A percentile compares a stretch with the other conserved stretches of the same genome.
Conservation (phyloP, 2,113 vertebrate species). For the Crotalus tigris region DNA sequence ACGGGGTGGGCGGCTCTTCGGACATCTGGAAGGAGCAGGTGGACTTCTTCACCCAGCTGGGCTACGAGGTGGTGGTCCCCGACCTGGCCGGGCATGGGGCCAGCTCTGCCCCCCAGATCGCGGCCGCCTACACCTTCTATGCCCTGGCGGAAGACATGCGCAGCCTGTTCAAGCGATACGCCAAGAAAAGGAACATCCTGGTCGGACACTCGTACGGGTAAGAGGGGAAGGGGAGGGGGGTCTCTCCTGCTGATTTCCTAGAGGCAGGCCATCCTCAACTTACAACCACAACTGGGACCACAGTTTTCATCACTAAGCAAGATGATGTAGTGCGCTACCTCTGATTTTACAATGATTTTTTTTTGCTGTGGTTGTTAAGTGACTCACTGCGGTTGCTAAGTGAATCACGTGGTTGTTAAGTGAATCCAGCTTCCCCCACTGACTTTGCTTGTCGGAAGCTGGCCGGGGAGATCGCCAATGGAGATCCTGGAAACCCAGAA, state of each 20-base stretch:
- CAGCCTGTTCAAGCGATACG: slow-evolving; percentile 87
- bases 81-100: slow-evolving; percentile 89
- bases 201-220: slow-evolving; percentile 94
- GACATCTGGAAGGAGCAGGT: slow-evolving; percentile 95
- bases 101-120: slow-evolving; percentile 85
- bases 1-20: slow-evolving; percentile 90
- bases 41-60: slow-evolving; percentile 87
- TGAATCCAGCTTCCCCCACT: neutral
- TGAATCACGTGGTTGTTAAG: neutral
- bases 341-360: too few species aligned
- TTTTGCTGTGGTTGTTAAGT: neutral
- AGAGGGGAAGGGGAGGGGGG: neutral
- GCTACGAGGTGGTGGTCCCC: slow-evolving; percentile 91
- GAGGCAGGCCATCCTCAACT: too few species aligned
- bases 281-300: neutral
- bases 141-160: slow-evolving; percentile 92
- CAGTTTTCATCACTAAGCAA: neutral
- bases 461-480: accelerated
- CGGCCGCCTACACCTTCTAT: slow-evolving; percentile 93
- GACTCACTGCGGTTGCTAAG: neutral
- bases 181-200: slow-evolving; percentile 88
- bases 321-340: neutral
- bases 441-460: neutral
- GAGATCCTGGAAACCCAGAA: too few species aligned
- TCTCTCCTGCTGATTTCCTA: neutral